Evolutionary conservation across 2,797 vertebrate genomes (phyloP), one percentile per base, ranked within the genome.

Genomic region (Phalloptychus januarius): DNA sequence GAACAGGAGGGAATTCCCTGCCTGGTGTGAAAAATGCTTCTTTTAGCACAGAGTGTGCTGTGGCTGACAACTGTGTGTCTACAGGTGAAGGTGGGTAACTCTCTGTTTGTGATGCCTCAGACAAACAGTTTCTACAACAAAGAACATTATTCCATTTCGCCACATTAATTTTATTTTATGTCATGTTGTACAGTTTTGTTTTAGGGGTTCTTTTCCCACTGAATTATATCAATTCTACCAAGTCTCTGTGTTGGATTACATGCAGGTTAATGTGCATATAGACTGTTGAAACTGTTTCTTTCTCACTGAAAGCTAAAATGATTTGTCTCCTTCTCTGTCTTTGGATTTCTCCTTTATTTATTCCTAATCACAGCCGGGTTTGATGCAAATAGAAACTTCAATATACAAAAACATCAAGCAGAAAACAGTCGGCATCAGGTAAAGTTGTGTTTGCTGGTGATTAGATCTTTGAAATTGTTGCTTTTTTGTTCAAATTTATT

Each of bases 1-100:
- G 84, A 87, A 85, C 78, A 69, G 36, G 83, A 89, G 79, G 86
- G 81, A 79, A 82, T 89, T 83, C 83, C 80, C 76, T 15, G 61
- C 69, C 36, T 83, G 78, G 40, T 81, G 71, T 48, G 38, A 73
- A 63, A 33, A 40, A 46, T 54, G 25, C 52, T 54, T 81, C 76
- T 84, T 25, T 36, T 74, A 40, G 6, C 36, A 15, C 16, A 50
- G 8, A 54, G 23, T 54, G 52, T n/a, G 25, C 56, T 28, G 56
- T 58, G 13, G 56, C 28, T 58, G 28, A 31, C 56, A 58, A 58
- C 56, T 16, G 13, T 28, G 56, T 31, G 28, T 28, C 28, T 13
- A 58, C 56, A 31, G 13, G 56, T 58, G 56, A 28, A 31, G 1
- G 28, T 31, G 13, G 56, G 56, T 7, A 31, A 58, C 56, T 58